Conservation (phyloP, 2,797 vertebrate species). For the Pangasius krempfi region DNA sequence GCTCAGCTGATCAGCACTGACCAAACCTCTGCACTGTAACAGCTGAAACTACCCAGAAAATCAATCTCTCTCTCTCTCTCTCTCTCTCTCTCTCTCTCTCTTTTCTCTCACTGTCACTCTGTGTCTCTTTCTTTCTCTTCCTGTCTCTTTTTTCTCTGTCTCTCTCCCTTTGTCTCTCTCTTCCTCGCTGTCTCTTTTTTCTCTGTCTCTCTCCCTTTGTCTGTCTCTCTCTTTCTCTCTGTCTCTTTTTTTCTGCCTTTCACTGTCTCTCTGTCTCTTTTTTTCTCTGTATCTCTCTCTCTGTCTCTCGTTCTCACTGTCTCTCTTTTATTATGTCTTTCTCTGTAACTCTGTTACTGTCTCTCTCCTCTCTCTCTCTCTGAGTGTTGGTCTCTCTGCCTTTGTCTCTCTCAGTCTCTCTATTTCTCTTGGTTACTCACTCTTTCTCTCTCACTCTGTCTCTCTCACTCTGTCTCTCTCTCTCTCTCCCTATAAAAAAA, state of each 20-base stretch:
- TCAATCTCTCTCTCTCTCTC: background rate
- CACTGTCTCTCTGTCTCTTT: background rate
- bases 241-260: background rate
- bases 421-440: background rate
- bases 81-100: background rate
- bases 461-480: background rate
- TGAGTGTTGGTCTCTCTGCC: background rate
- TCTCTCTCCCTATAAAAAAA: background rate
- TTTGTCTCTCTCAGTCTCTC: background rate
- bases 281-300: background rate
- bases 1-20: background rate
- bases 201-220: background rate
- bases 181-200: background rate
- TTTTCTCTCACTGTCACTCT: background rate
- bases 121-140: background rate
- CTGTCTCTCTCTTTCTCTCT: background rate
- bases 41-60: background rate
- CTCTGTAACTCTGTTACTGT: too few species aligned
- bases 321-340: background rate
- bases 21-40: background rate
- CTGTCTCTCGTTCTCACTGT: background rate
- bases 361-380: background rate
- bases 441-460: background rate
- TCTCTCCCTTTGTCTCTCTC: too few species aligned
- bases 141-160: background rate